These are phyloP conservation scores for Montipora foliosa DNA, from an alignment of 64 coral and sea anemone species.

Conservation along the genomic window DNA sequence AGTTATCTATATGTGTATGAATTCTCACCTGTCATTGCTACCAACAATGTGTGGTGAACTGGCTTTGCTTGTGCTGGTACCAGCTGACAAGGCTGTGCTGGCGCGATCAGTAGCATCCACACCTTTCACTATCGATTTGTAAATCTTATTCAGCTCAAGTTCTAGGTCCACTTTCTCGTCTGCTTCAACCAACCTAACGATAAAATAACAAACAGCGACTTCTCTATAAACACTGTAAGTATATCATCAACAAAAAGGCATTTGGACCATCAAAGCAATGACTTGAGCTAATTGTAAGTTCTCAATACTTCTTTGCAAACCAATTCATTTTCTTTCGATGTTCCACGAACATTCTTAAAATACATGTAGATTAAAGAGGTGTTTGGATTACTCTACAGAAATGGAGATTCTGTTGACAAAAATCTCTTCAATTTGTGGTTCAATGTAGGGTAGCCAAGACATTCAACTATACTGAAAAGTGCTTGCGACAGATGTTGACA, in stretches of 20 bases:
- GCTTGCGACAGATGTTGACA: too few species aligned
- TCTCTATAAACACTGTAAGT: background rate
- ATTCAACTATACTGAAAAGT: too few species aligned
- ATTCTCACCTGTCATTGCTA: slow-evolving; percentile 74
- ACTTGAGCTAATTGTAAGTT: too few species aligned
- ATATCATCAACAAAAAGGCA: background rate
- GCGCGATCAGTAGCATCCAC: slow-evolving; percentile 68
- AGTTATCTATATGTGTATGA: background rate
- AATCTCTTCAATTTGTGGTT: too few species aligned
- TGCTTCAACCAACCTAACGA: slow-evolving; percentile 76
- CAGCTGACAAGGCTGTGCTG: slow-evolving; percentile 77
- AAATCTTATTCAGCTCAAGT: slow-evolving; percentile 84
- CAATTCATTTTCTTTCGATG: too few species aligned
- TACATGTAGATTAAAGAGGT: too few species aligned
- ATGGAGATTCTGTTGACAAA: too few species aligned
- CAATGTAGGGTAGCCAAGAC: too few species aligned
- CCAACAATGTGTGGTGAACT: slow-evolving; percentile 69
- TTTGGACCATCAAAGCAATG: too few species aligned
- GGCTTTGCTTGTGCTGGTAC: slow-evolving; percentile 41
- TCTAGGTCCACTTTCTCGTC: slow-evolving; percentile 90
- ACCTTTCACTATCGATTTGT: slow-evolving; percentile 82
- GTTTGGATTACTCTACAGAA: too few species aligned
- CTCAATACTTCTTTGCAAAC: too few species aligned
- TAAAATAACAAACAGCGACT: background rate
- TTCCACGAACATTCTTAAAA: too few species aligned